phyloP scores from a whole-genome alignment of 2,113 vertebrate genomes.

The Zapus hudsonius region DNA sequence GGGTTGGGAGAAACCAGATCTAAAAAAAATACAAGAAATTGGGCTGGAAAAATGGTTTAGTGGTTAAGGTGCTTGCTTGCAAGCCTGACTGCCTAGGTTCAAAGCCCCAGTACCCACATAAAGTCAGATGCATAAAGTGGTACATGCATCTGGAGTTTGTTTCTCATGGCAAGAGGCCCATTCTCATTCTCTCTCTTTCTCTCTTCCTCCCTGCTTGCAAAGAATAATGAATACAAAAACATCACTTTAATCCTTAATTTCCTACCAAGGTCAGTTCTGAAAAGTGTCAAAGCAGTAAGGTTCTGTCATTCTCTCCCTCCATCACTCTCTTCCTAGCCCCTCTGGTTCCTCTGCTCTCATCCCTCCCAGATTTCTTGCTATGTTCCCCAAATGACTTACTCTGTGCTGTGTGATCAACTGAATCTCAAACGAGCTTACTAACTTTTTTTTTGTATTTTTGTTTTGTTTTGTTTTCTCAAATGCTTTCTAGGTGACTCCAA shows the following conservation, averaged over 20 bases:
- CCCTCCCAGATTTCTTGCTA: not conserved
- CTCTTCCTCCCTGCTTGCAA: too few relatives aligned
- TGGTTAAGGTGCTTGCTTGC: too few relatives aligned
- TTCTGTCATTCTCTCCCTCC: not conserved
- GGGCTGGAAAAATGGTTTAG: too few relatives aligned
- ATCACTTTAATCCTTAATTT: slow-evolving; percentile 33
- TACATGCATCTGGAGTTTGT: too few relatives aligned
- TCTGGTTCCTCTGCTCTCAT: not conserved
- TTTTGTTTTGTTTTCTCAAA: not conserved
- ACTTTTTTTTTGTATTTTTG: not conserved
- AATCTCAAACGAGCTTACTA: not conserved
- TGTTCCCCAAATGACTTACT: not conserved
- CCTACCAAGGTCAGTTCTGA: not conserved
- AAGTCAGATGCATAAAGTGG: too few relatives aligned
- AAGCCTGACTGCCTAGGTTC: too few relatives aligned
- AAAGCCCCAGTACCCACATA: too few relatives aligned
- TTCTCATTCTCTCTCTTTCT: too few relatives aligned
- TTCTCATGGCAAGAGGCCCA: too few relatives aligned
- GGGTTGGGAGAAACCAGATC: not conserved
- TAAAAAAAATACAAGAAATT: slow-evolving; percentile 5
- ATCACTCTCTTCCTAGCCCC: not conserved
- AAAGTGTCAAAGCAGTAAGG: not conserved
- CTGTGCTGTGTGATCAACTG: not conserved
- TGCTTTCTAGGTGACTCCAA: not conserved
- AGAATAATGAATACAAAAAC: too few relatives aligned